Conservation (phyloP, 1,140 invertebrate species). For the Polypedilum vanderplanki region DNA sequence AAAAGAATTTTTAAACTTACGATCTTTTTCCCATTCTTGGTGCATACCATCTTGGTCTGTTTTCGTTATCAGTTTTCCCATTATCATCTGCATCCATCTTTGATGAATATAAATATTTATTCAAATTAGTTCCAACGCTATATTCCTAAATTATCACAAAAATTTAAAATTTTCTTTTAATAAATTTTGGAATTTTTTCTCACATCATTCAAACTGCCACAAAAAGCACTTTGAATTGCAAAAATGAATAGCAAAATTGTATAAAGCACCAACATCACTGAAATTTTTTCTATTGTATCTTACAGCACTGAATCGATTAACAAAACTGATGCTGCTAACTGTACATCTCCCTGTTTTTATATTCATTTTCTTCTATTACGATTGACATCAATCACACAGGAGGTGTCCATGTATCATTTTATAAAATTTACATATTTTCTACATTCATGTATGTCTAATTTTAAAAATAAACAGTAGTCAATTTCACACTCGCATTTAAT, state of each 20-base stretch:
- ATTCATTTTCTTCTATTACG: neutral
- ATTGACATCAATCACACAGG: neutral
- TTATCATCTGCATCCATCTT: neutral
- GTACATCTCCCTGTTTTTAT: neutral
- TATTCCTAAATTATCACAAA: slow-evolving; percentile 12
- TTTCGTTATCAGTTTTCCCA: neutral
- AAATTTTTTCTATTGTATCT: neutral
- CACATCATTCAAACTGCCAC: neutral
- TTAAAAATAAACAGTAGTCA: too few species aligned
- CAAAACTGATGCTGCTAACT: neutral
- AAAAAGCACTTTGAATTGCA: slow-evolving; percentile 7
- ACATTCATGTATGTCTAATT: neutral
- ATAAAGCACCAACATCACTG: neutral
- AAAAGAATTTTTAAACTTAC: neutral
- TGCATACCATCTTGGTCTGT: neutral
- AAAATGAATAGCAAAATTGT: neutral
- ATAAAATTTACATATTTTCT: neutral
- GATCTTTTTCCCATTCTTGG: neutral
- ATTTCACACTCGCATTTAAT: too few species aligned
- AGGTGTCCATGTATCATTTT: neutral
- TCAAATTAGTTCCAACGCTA: slow-evolving; percentile 20
- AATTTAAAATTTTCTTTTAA: neutral
- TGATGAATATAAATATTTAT: slow-evolving; percentile 14
- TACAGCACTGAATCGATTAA: neutral
- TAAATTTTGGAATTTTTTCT: neutral